Percentiles rank a stretch among this genome's conserved stretches.
phyloP scores from a whole-genome alignment of 1,140 invertebrate genomes.

The Drosophila yakuba region DNA sequence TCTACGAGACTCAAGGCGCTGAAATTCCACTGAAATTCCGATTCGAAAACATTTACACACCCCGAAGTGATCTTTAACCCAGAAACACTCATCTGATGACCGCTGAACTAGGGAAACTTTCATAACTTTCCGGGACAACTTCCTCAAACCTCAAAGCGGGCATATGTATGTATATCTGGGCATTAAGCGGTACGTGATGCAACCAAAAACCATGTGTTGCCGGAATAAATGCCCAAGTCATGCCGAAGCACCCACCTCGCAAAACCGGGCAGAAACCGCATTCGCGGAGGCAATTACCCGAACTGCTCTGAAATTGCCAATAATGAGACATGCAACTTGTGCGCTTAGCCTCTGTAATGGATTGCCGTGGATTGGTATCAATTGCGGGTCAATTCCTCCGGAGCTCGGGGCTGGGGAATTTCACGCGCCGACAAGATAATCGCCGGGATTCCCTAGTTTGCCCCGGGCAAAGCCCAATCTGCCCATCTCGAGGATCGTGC shows the following conservation, averaged over 20 bases:
- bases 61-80: conserved; percentile 23
- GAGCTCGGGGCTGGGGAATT: conserved; percentile 58
- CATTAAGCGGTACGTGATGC: conserved; percentile 51
- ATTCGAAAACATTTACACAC: background rate
- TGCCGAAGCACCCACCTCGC: conserved; percentile 48
- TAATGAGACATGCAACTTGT: conserved; percentile 84
- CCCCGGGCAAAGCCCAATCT: conserved; percentile 29
- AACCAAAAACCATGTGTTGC: conserved; percentile 51
- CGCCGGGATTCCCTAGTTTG: conserved; percentile 82
- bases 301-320: conserved; percentile 80
- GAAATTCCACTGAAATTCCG: background rate
- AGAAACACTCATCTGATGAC: conserved; percentile 35
- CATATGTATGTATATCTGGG: conserved; percentile 23
- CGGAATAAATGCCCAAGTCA: conserved; percentile 62
- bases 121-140: conserved; percentile 27
- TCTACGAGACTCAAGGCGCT: background rate
- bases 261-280: background rate
- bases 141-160: conserved; percentile 45
- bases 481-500: conserved; percentile 64
- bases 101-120: conserved; percentile 44
- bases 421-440: conserved; percentile 83
- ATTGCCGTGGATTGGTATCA: conserved; percentile 83
- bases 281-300: conserved; percentile 61
- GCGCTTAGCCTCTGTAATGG: conserved; percentile 83
- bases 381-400: conserved; percentile 82